These are phyloP conservation scores for Terrapene triunguis DNA, from an alignment of 2,113 vertebrate genomes.

Conservation along the genomic window DNA sequence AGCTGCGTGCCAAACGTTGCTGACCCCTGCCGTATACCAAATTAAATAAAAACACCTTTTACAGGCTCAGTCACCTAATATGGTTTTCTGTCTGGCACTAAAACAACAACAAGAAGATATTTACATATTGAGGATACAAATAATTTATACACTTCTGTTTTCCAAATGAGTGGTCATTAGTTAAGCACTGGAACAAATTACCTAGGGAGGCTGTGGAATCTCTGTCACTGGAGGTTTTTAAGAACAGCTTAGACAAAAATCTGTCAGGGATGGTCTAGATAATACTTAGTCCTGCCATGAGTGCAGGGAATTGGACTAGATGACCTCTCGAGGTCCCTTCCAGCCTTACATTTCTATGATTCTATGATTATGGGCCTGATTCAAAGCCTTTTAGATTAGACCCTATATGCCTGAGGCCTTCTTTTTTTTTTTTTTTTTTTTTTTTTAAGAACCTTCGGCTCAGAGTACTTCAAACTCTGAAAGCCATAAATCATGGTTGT, in stretches of 20 bases:
- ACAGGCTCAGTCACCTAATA: background rate
- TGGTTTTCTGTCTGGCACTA: background rate
- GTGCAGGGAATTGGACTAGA: background rate
- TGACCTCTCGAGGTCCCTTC: background rate
- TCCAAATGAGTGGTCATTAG: background rate
- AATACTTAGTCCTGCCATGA: background rate
- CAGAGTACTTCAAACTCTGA: background rate
- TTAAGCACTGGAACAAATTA: background rate
- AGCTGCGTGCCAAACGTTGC: no score
- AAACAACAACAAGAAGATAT: background rate
- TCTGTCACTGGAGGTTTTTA: background rate
- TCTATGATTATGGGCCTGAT: background rate
- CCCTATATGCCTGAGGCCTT: background rate
- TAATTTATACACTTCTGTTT: background rate
- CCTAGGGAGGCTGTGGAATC: background rate
- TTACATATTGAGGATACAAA: background rate
- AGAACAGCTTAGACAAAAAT: background rate
- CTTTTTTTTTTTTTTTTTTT: background rate
- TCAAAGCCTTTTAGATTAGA: background rate
- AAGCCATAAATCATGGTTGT: background rate
- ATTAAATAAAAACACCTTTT: background rate
- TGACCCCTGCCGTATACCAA: background rate
- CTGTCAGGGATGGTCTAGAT: background rate
- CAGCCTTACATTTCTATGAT: background rate
- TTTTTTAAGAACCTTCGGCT: accelerated